A percentile compares a stretch with the other conserved stretches of the same genome.
Conservation (phyloP, 1,140 invertebrate genomes). For the Brachystomella parvula region DNA sequence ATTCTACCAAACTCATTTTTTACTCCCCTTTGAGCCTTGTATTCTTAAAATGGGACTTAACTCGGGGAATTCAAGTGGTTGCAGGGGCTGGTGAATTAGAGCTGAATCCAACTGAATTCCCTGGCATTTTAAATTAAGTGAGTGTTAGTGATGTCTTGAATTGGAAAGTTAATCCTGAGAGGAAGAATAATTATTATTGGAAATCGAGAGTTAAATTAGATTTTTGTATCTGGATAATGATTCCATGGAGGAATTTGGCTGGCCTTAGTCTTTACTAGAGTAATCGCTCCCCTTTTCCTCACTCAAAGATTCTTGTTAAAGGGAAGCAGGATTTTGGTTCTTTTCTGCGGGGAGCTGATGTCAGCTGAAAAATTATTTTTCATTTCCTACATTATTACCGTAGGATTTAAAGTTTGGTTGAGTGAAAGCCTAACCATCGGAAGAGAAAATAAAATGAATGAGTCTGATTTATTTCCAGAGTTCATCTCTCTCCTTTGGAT, state of each 20-base stretch:
- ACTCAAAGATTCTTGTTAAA: background rate
- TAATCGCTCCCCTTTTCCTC: background rate
- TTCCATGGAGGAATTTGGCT: background rate
- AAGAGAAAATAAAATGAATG: no score
- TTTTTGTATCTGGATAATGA: no score
- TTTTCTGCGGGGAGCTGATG: slow-evolving; percentile 7
- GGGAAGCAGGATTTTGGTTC: background rate
- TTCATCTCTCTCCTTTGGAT: background rate
- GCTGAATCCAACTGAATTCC: no score
- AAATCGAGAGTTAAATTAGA: background rate
- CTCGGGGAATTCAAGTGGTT: no score
- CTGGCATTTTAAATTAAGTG: slow-evolving; percentile 8
- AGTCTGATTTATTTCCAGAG: background rate
- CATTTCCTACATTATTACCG: slow-evolving; percentile 27
- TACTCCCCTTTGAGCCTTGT: no score
- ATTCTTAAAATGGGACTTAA: no score
- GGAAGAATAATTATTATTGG: slow-evolving; percentile 3
- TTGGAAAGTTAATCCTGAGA: slow-evolving; percentile 8
- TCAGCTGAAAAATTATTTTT: slow-evolving; percentile 29
- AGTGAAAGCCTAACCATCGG: slow-evolving; percentile 13
- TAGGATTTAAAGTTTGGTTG: slow-evolving; percentile 15
- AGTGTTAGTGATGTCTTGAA: background rate
- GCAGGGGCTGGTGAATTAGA: no score
- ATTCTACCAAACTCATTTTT: no score
- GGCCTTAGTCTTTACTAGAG: background rate